These are phyloP conservation scores for Cichladusa arquata DNA, from an alignment of 2,113 vertebrate species.

Conservation along the genomic window DNA sequence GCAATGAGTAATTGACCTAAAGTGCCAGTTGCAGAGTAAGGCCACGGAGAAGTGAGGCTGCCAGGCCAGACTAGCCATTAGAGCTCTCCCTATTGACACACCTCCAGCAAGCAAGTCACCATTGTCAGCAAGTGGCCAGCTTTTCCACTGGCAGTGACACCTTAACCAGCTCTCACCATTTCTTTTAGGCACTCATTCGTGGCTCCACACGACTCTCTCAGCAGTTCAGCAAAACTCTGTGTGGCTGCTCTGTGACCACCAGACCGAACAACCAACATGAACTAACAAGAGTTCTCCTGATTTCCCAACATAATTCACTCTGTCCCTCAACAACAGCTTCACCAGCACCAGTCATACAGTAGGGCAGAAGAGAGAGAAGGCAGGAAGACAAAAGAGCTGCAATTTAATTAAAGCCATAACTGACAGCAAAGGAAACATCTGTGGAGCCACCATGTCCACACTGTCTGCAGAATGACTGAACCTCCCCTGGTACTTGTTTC, in stretches of 20 bases:
- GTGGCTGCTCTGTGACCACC: background rate
- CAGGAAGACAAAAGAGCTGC: background rate
- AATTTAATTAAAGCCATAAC: background rate
- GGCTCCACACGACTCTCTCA: background rate
- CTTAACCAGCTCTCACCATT: background rate
- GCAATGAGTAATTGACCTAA: background rate
- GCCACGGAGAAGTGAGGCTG: background rate
- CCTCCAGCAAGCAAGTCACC: background rate
- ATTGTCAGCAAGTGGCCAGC: background rate
- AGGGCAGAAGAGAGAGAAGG: background rate
- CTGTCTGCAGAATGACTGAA: background rate
- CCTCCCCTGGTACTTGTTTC: background rate
- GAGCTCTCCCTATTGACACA: background rate
- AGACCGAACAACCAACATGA: background rate
- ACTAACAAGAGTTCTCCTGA: background rate
- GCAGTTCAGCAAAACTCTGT: background rate
- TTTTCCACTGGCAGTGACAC: background rate
- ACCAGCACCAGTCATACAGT: background rate
- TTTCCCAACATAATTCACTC: background rate
- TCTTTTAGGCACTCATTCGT: background rate
- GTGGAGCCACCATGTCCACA: background rate
- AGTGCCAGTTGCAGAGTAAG: background rate
- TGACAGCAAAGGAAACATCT: constrained; percentile 13
- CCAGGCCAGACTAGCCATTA: background rate
- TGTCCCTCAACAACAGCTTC: background rate